Conservation (phyloP, 2,797 vertebrate species). For the Clarias pachynema region DNA sequence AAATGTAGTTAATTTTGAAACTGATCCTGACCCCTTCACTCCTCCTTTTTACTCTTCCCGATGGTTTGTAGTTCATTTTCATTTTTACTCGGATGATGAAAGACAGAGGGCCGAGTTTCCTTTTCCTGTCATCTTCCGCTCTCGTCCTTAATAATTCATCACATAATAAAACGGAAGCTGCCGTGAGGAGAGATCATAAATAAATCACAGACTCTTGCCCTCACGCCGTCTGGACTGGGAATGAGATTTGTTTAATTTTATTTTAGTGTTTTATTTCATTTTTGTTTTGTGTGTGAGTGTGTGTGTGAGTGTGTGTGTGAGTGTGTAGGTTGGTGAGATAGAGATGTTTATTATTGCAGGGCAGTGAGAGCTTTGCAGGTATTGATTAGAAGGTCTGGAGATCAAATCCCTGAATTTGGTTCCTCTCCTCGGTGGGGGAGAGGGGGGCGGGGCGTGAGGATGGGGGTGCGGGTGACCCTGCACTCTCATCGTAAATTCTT, state of each 20-base stretch:
- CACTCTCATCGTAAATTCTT: background rate
- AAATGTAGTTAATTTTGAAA: background rate
- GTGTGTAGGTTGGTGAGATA: background rate
- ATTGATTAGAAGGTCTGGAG: background rate
- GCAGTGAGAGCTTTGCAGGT: background rate
- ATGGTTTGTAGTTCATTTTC: background rate
- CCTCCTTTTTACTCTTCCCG: too few relatives aligned
- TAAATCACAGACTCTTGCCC: constrained; percentile 69
- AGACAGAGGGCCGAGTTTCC: constrained; percentile 27
- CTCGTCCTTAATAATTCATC: constrained; percentile 77
- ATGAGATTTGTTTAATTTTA: constrained; percentile 22
- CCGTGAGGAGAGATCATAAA: constrained; percentile 71
- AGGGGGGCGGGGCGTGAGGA: too few relatives aligned
- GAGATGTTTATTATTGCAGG: background rate
- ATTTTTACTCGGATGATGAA: constrained; percentile 13
- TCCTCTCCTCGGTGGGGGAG: background rate
- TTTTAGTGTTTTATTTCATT: background rate
- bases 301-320: constrained; percentile 1
- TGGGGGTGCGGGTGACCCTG: background rate
- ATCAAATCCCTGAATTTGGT: constrained; percentile 8
- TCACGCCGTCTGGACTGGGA: constrained; percentile 46
- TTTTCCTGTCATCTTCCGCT: constrained; percentile 64
- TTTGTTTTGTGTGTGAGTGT: background rate
- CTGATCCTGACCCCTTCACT: background rate
- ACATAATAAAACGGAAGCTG: constrained; percentile 76